A percentile compares a stretch with the other conserved stretches of the same genome.
Evolutionary conservation across 2,888 invertebrate species (phyloP).

Genomic region (Anagyrus pseudococci): DNA sequence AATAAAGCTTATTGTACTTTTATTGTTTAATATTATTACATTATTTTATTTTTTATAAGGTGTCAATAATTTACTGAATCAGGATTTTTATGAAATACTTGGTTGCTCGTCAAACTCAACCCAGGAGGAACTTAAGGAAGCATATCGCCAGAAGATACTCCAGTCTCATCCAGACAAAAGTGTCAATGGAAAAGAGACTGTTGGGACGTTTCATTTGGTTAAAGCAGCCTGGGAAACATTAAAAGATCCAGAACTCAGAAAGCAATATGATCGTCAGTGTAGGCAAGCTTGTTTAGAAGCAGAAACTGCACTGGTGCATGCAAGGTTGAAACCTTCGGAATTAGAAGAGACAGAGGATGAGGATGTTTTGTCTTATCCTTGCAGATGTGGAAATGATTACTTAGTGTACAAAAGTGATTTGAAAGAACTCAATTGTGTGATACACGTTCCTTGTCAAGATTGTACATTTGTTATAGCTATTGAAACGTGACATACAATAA

Average conservation of each 20-base stretch:
- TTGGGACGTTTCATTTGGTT: slow-evolving; percentile 64
- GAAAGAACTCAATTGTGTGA: slow-evolving; percentile 46
- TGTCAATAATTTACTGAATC: background rate
- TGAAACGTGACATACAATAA: slow-evolving; percentile 50
- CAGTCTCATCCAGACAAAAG: slow-evolving; percentile 71
- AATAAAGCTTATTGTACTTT: background rate
- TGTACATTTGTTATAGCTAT: slow-evolving; percentile 76
- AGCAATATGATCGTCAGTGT: slow-evolving; percentile 71
- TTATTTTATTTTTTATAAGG: slow-evolving; percentile 8
- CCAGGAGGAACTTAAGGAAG: slow-evolving; percentile 68
- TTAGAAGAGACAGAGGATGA: slow-evolving; percentile 61
- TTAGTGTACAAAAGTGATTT: slow-evolving; percentile 60
- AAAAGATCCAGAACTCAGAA: slow-evolving; percentile 68
- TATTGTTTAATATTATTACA: too few relatives aligned
- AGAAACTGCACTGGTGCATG: slow-evolving; percentile 68
- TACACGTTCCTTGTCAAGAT: slow-evolving; percentile 68
- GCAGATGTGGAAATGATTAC: slow-evolving; percentile 76
- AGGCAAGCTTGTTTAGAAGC: slow-evolving; percentile 66
- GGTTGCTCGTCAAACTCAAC: slow-evolving; percentile 66
- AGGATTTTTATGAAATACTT: slow-evolving; percentile 64
- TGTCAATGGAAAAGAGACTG: slow-evolving; percentile 44
- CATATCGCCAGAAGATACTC: slow-evolving; percentile 68
- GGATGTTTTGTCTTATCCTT: slow-evolving; percentile 65
- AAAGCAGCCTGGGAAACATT: slow-evolving; percentile 77
- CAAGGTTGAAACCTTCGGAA: slow-evolving; percentile 64